phyloP scores from a whole-genome alignment of 1,140 invertebrate genomes.

The Dinothrombium tinctorium region DNA sequence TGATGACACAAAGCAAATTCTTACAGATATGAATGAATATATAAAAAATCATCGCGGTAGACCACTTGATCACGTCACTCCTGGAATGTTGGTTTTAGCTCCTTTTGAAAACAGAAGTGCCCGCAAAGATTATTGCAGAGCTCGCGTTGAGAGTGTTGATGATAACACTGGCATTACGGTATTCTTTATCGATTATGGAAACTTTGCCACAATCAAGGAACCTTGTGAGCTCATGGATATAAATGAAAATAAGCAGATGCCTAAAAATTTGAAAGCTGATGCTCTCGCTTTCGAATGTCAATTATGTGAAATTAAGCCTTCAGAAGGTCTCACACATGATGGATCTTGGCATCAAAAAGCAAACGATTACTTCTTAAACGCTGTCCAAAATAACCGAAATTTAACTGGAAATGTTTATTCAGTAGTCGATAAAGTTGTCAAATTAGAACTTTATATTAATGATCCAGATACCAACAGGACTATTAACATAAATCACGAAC shows the following conservation, averaged over 20 bases:
- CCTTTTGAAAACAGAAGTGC: not conserved
- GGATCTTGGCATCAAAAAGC: conserved; percentile 34
- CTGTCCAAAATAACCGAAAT: conserved; percentile 13
- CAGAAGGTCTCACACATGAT: conserved; percentile 23
- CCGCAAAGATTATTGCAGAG: not conserved
- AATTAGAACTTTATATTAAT: conserved; percentile 32
- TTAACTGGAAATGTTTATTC: conserved; percentile 39
- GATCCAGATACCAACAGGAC: conserved; percentile 15
- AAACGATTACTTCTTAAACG: conserved; percentile 24
- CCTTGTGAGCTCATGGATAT: conserved; percentile 11
- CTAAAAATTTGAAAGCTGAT: conserved; percentile 14
- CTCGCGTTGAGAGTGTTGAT: not conserved
- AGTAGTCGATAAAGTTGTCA: conserved; percentile 39
- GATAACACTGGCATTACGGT: conserved; percentile 18
- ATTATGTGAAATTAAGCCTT: conserved; percentile 11
- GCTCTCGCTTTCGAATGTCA: conserved; percentile 17
- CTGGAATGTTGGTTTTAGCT: conserved; percentile 1
- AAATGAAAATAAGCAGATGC: conserved; percentile 5
- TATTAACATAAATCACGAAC: conserved; percentile 18
- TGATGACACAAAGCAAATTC: not conserved
- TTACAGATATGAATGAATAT: not conserved
- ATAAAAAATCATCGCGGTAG: not conserved
- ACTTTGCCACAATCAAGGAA: conserved; percentile 19
- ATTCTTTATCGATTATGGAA: conserved; percentile 56
- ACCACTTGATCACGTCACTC: not conserved